Evolutionary conservation across 2,113 vertebrate species (phyloP), one percentile per base, ranked within the genome.

Genomic region (Oryzias javanicus): DNA sequence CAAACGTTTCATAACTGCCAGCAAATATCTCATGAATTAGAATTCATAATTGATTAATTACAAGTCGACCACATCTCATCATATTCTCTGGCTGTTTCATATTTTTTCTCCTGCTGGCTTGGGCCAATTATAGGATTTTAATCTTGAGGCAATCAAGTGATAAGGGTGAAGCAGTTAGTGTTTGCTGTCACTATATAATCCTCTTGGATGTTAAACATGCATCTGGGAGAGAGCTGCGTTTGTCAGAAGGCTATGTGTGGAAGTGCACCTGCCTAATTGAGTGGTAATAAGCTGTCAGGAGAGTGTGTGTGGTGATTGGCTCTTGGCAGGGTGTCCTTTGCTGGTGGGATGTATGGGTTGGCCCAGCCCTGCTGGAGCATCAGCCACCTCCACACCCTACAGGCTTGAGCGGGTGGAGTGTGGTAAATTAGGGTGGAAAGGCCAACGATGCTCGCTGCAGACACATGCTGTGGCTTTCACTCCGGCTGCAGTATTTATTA

Each of bases 211-310:
- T 88, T 89, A 89, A 87, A 82, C 85, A 82, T 70, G 81, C 86
- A 80, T 85, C 81, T 85, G 83, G 88, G 85, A 86, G 85, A 86
- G 85, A 83, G 55, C 55, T 79, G 68, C 60, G 53, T 81, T 87
- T 83, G 75, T 83, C 80, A 70, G 74, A 70, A 80, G 78, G 74
- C 80, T 74, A 74, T 70, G 74, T 56, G 59, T 64, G 55, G 84
- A 83, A 76, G 65, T 86, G 85, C 88, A 91, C 87, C 86, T 89
- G 86, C 85, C 81, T 91, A 91, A 92, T 90, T 92, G 89, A 90
- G 88, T 80, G 80, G 78, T 90, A 89, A 90, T 87, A 88, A 88
- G 87, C 85, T 89, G 89, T 89, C 89, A 83, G 78, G 73, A 88
- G 82, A 41, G 66, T 40, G 17, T 60, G 74, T 74, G 67, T 48